These are phyloP conservation scores for Syngnathus typhle DNA, from an alignment of 2,113 vertebrate genomes.

Conservation along the genomic window DNA sequence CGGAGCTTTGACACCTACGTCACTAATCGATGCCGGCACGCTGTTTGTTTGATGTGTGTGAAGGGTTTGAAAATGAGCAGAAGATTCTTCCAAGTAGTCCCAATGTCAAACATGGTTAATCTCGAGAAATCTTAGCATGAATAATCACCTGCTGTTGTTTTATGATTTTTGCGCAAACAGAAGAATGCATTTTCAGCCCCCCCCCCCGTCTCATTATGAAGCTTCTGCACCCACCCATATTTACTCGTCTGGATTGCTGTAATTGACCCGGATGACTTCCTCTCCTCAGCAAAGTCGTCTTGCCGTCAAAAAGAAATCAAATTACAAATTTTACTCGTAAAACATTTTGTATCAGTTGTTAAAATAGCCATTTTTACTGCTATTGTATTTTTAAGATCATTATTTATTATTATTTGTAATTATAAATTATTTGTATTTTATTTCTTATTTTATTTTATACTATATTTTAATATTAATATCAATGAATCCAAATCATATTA, in stretches of 20 bases:
- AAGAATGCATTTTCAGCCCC: slow-evolving; percentile 15
- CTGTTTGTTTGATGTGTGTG: slow-evolving; percentile 56
- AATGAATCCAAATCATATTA: too few species aligned
- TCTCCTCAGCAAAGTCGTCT: slow-evolving; percentile 38
- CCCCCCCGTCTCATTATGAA: slow-evolving; percentile 22
- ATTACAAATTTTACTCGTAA: slow-evolving; percentile 49
- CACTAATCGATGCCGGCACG: slow-evolving; percentile 63
- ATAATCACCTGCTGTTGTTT: slow-evolving; percentile 47
- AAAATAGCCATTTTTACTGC: background rate
- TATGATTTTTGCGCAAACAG: slow-evolving; percentile 24
- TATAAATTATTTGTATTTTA: too few species aligned
- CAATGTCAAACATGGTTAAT: slow-evolving; percentile 56
- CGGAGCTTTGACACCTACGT: slow-evolving; percentile 69
- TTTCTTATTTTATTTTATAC: too few species aligned
- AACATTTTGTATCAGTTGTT: slow-evolving; percentile 37
- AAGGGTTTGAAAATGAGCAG: slow-evolving; percentile 5
- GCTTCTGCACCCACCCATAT: slow-evolving; percentile 60
- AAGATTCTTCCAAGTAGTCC: slow-evolving; percentile 24
- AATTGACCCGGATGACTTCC: slow-evolving; percentile 51
- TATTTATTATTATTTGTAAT: background rate
- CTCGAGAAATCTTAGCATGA: slow-evolving; percentile 26
- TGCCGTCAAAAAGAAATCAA: slow-evolving; percentile 50
- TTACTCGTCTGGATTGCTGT: slow-evolving; percentile 48
- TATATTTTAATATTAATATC: too few species aligned
- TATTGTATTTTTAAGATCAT: too few species aligned